Percentiles rank a stretch among this genome's conserved stretches.
Conservation (phyloP, 2,888 invertebrate genomes). For the Congeria kusceri region DNA sequence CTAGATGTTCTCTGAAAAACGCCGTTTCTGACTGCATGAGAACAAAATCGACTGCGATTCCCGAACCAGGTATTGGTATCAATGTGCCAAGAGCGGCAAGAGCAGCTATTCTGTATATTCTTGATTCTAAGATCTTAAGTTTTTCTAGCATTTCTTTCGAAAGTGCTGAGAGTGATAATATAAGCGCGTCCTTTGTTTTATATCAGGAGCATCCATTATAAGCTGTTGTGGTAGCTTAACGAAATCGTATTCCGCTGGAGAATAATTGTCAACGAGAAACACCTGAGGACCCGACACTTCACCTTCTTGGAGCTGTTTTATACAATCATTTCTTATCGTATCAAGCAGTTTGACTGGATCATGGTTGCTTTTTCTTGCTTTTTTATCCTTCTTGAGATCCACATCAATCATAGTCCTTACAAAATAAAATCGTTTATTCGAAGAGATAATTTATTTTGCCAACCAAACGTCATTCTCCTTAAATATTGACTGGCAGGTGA, state of each 20-base stretch:
- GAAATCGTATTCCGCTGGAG: slow-evolving; percentile 7
- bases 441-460: slow-evolving; percentile 16
- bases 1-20: neutral
- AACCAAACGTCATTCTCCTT: slow-evolving; percentile 46
- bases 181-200: slow-evolving; percentile 16
- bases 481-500: slow-evolving; percentile 34
- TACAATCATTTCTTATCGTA: neutral
- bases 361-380: neutral
- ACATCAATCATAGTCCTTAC: neutral
- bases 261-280: slow-evolving; percentile 9
- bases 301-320: neutral
- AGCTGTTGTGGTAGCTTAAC: neutral
- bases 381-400: neutral
- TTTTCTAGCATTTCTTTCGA: neutral
- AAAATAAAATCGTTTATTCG: slow-evolving; percentile 1
- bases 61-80: slow-evolving; percentile 8
- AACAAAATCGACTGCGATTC: neutral
- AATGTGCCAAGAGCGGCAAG: neutral
- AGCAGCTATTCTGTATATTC: neutral
- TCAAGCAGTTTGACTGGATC: neutral
- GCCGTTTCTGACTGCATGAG: neutral
- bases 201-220: slow-evolving; percentile 13
- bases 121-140: neutral
- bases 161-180: neutral
- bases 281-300: neutral